These are phyloP conservation scores for Metalampra italica DNA, from an alignment of 2,888 invertebrate species.

Conservation along the genomic window DNA sequence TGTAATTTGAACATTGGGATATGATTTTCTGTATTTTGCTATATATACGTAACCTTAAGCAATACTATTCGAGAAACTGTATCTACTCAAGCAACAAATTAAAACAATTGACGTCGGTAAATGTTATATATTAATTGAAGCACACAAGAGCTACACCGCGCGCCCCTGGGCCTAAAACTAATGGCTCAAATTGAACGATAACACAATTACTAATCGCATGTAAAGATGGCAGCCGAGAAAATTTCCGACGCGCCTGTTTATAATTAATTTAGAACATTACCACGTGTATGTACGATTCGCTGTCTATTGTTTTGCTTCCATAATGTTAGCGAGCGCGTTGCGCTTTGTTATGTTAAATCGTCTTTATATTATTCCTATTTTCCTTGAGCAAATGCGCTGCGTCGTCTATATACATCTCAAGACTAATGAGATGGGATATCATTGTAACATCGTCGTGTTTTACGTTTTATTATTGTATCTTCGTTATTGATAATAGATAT, in stretches of 20 bases:
- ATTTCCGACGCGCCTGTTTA: constrained; percentile 44
- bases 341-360: constrained; percentile 42
- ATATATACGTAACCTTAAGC: too few relatives aligned
- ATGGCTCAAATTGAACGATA: constrained; percentile 43
- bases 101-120: background rate
- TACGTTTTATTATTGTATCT: too few relatives aligned
- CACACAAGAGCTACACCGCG: constrained; percentile 1
- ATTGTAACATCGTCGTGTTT: constrained; percentile 14
- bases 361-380: constrained; percentile 32
- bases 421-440: constrained; percentile 20
- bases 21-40: too few relatives aligned
- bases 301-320: constrained; percentile 43
- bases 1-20: too few relatives aligned
- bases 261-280: constrained; percentile 55
- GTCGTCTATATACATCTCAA: constrained; percentile 12
- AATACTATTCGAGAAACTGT: too few relatives aligned
- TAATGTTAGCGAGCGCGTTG: constrained; percentile 26
- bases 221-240: constrained; percentile 31
- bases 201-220: constrained; percentile 40
- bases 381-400: constrained; percentile 28
- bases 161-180: constrained; percentile 16
- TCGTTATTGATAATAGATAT: too few relatives aligned
- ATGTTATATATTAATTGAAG: background rate
- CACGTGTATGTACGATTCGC: constrained; percentile 30
- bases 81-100: background rate